Percentiles rank a stretch among this genome's conserved stretches.
Conservation (phyloP, 2,797 vertebrate genomes). For the Florisuga fusca region DNA sequence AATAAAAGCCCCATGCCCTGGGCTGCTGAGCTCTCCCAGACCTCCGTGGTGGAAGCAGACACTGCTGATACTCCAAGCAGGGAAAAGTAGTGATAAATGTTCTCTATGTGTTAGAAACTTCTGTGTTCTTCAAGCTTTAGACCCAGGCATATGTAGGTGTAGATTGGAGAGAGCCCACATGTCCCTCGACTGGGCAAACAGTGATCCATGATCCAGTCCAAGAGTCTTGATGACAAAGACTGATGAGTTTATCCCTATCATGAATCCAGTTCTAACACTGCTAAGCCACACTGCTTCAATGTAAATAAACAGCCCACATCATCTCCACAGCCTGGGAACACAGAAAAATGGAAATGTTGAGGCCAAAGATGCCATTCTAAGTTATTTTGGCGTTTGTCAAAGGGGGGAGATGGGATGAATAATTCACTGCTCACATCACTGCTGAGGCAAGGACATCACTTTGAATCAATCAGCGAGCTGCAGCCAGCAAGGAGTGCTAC, state of each 20-base stretch:
- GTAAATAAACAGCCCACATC: conserved; percentile 9
- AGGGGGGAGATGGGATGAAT: background rate
- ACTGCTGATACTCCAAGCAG: background rate
- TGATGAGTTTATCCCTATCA: background rate
- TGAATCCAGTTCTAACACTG: background rate
- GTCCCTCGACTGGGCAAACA: background rate
- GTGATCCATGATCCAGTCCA: background rate
- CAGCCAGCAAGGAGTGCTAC: background rate
- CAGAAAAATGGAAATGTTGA: conserved; percentile 5
- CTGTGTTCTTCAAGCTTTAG: background rate
- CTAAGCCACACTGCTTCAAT: background rate
- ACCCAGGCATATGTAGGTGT: rapidly evolving
- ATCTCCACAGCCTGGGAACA: conserved; percentile 3
- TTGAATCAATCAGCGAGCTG: background rate
- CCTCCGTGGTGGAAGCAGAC: background rate
- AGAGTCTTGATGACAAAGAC: background rate
- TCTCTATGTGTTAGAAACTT: background rate
- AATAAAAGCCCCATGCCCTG: background rate
- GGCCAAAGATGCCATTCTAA: conserved; percentile 29
- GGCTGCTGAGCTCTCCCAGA: background rate
- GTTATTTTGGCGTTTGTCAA: conserved; percentile 29
- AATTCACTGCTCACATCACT: background rate
- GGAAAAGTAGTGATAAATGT: background rate
- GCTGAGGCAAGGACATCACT: background rate
- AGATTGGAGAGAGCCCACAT: background rate